phyloP scores from a whole-genome alignment of 2,797 vertebrate species.

The Podargus strigoides region DNA sequence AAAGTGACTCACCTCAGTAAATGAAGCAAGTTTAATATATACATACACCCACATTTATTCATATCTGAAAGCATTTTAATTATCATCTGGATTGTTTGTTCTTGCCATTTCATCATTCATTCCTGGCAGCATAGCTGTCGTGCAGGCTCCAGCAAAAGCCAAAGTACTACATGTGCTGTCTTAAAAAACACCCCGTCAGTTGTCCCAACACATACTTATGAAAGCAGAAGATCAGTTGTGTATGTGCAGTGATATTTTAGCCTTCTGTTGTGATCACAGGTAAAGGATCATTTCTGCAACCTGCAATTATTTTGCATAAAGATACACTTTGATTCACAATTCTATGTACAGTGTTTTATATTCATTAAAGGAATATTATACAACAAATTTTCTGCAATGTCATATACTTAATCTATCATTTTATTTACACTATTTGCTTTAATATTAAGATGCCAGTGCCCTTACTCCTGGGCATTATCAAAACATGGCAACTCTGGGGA shows the following conservation, averaged over 20 bases:
- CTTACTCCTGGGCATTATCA: slow-evolving; percentile 13
- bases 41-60: background rate
- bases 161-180: background rate
- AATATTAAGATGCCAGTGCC: background rate
- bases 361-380: slow-evolving; percentile 68
- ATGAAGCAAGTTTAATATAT: background rate
- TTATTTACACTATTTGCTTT: slow-evolving; percentile 70
- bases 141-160: background rate
- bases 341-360: slow-evolving; percentile 51
- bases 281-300: background rate
- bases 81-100: background rate
- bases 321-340: slow-evolving; percentile 52
- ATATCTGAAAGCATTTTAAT: slow-evolving; percentile 45
- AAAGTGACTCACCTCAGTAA: background rate
- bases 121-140: background rate
- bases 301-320: slow-evolving; percentile 48
- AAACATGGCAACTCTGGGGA: background rate
- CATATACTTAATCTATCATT: slow-evolving; percentile 26
- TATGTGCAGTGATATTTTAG: background rate
- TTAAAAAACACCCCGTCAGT: background rate
- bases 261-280: background rate
- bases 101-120: background rate
- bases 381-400: slow-evolving; percentile 55
- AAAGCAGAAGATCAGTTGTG: no score
- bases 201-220: background rate